Evolutionary conservation across 2,113 vertebrate genomes (phyloP).

Genomic region (Nannobrachium achirus): DNA sequence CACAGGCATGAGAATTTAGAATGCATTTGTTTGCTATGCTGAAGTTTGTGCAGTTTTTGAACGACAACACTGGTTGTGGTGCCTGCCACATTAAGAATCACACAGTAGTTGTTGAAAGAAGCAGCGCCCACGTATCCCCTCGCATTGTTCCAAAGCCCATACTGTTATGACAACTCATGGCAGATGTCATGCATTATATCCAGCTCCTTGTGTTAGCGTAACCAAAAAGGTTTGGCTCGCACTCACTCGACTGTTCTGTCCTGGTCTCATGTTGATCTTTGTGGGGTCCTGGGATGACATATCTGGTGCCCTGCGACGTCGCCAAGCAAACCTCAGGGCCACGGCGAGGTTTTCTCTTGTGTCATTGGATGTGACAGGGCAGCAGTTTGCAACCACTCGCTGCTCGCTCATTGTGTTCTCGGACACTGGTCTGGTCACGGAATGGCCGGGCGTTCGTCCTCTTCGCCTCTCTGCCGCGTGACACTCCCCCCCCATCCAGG

Average conservation of each 20-base stretch:
- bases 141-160: slow-evolving; percentile 1
- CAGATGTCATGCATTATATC: slow-evolving; percentile 29
- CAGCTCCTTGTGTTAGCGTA: slow-evolving; percentile 39
- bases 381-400: slow-evolving; percentile 38
- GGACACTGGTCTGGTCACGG: slow-evolving; percentile 48
- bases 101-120: slow-evolving; percentile 11
- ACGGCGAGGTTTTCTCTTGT: slow-evolving; percentile 24
- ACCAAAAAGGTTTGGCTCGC: slow-evolving; percentile 34
- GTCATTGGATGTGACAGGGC: slow-evolving; percentile 42
- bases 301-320: slow-evolving; percentile 19
- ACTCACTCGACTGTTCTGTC: slow-evolving; percentile 29
- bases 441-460: slow-evolving; percentile 41
- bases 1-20: slow-evolving; percentile 20
- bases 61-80: not conserved
- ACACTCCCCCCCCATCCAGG: too few relatives aligned
- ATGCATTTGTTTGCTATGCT: slow-evolving; percentile 15
- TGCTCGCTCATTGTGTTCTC: slow-evolving; percentile 48
- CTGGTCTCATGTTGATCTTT: slow-evolving; percentile 2
- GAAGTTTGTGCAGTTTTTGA: not conserved
- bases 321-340: slow-evolving; percentile 45
- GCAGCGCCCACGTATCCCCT: not conserved
- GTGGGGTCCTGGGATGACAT: slow-evolving; percentile 31
- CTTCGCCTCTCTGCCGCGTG: slow-evolving; percentile 40
- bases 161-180: slow-evolving; percentile 37
- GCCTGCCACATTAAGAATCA: slow-evolving; percentile 5